phyloP scores from a whole-genome alignment of 2,888 invertebrate genomes.

The Synergus japonicus region DNA sequence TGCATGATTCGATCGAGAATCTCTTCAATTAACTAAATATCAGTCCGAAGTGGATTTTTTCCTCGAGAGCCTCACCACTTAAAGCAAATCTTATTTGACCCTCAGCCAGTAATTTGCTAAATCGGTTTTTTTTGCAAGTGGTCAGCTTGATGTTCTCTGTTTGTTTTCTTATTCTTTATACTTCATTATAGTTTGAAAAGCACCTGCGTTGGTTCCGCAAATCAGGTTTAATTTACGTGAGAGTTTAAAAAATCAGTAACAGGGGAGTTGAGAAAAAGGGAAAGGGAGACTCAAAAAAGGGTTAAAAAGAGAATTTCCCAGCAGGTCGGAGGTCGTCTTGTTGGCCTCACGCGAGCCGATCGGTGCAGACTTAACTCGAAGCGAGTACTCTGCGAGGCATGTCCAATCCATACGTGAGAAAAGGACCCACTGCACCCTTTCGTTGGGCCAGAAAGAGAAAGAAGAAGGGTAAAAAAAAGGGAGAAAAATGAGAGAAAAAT shows the following conservation, averaged over 20 bases:
- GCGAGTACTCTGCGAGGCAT: constrained; percentile 12
- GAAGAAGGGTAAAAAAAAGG: constrained; percentile 19
- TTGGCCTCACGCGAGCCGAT: constrained; percentile 66
- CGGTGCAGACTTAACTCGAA: constrained; percentile 12
- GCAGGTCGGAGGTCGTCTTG: constrained; percentile 72
- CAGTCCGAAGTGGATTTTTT: not conserved
- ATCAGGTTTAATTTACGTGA: constrained; percentile 42
- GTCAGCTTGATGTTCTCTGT: not conserved
- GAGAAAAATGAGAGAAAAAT: constrained; percentile 35
- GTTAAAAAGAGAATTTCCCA: constrained; percentile 66
- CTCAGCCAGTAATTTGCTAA: constrained; percentile 1
- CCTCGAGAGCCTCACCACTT: not conserved
- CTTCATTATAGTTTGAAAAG: constrained; percentile 4
- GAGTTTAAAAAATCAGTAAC: constrained; percentile 49
- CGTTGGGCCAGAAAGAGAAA: constrained; percentile 7
- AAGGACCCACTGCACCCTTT: constrained; percentile 19
- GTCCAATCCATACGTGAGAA: constrained; percentile 41
- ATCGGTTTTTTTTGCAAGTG: constrained; percentile 19
- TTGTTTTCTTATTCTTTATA: not conserved
- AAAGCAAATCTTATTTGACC: constrained; percentile 21
- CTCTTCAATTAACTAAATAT: constrained; percentile 7
- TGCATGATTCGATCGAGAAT: constrained; percentile 16
- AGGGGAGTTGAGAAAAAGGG: constrained; percentile 42
- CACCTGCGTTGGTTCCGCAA: constrained; percentile 31
- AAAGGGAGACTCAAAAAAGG: constrained; percentile 54